These are phyloP conservation scores for Diaprepes abbreviatus DNA, from an alignment of 2,888 invertebrate genomes.

Conservation along the genomic window DNA sequence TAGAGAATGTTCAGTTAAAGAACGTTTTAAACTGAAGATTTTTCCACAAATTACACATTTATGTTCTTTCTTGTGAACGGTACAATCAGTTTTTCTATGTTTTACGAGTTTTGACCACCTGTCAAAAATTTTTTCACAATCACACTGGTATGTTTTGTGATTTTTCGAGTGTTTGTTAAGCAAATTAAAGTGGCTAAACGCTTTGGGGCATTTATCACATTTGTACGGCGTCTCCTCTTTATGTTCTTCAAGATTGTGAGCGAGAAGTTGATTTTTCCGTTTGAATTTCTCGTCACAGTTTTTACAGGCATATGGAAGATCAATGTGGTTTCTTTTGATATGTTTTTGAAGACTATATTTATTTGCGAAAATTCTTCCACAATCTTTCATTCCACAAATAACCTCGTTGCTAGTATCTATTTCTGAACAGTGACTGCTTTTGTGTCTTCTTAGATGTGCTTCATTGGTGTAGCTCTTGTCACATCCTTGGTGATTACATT, in stretches of 20 bases:
- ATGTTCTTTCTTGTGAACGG: slow-evolving; percentile 52
- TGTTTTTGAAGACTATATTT: slow-evolving; percentile 59
- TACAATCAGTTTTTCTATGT: slow-evolving; percentile 56
- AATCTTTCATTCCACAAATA: slow-evolving; percentile 53
- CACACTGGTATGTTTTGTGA: slow-evolving; percentile 59
- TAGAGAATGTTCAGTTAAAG: slow-evolving; percentile 54
- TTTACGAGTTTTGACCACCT: slow-evolving; percentile 56
- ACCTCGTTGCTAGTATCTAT: slow-evolving; percentile 36
- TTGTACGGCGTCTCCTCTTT: slow-evolving; percentile 54
- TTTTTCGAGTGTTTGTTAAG: slow-evolving; percentile 58
- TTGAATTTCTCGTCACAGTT: slow-evolving; percentile 57
- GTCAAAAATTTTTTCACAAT: slow-evolving; percentile 58
- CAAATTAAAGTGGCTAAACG: slow-evolving; percentile 47
- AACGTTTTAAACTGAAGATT: slow-evolving; percentile 51
- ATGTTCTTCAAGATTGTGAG: slow-evolving; percentile 53
- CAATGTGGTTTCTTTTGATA: slow-evolving; percentile 52
- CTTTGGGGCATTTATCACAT: slow-evolving; percentile 56
- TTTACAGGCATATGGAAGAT: slow-evolving; percentile 54
- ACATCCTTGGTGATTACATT: slow-evolving; percentile 55
- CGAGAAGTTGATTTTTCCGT: slow-evolving; percentile 56
- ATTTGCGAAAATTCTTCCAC: slow-evolving; percentile 56
- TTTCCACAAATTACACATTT: slow-evolving; percentile 57
- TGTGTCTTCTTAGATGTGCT: slow-evolving; percentile 58
- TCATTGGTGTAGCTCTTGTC: slow-evolving; percentile 57
- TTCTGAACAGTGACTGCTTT: slow-evolving; percentile 50